These are phyloP conservation scores for Drosophila hydei DNA, from an alignment of 1,140 invertebrate genomes.

Conservation along the genomic window DNA sequence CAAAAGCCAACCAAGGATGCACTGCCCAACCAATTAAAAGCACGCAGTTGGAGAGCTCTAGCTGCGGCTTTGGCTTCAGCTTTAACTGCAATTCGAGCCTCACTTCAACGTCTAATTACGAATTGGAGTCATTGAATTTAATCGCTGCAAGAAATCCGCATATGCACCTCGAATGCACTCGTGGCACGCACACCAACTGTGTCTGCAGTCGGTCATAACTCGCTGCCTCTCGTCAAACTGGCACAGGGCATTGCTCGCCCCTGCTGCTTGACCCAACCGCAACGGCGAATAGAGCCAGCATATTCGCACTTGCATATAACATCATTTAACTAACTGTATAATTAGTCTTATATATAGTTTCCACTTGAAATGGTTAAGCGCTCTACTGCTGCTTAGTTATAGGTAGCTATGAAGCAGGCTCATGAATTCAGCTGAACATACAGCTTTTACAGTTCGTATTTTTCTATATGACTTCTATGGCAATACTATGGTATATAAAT, in stretches of 20 bases:
- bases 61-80: neutral
- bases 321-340: too few relatives aligned
- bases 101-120: slow-evolving; percentile 79
- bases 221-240: slow-evolving; percentile 55
- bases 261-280: slow-evolving; percentile 13
- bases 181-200: slow-evolving; percentile 64
- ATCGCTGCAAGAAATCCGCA: slow-evolving; percentile 69
- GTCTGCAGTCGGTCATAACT: slow-evolving; percentile 65
- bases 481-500: too few relatives aligned
- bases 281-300: neutral
- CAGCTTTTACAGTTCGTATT: too few relatives aligned
- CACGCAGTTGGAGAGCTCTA: slow-evolving; percentile 55
- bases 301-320: neutral
- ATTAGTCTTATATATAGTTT: too few relatives aligned
- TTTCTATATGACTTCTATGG: too few relatives aligned
- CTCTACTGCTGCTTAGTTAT: too few relatives aligned
- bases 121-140: slow-evolving; percentile 83
- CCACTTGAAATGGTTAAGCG: too few relatives aligned
- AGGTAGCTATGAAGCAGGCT: too few relatives aligned
- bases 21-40: slow-evolving; percentile 76
- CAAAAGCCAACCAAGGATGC: slow-evolving; percentile 82
- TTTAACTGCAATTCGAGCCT: neutral
- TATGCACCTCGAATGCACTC: slow-evolving; percentile 65
- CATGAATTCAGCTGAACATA: too few relatives aligned
- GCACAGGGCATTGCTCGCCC: slow-evolving; percentile 35